phyloP scores from a whole-genome alignment of 1,140 invertebrate genomes.

The Dendrolimus punctatus region DNA sequence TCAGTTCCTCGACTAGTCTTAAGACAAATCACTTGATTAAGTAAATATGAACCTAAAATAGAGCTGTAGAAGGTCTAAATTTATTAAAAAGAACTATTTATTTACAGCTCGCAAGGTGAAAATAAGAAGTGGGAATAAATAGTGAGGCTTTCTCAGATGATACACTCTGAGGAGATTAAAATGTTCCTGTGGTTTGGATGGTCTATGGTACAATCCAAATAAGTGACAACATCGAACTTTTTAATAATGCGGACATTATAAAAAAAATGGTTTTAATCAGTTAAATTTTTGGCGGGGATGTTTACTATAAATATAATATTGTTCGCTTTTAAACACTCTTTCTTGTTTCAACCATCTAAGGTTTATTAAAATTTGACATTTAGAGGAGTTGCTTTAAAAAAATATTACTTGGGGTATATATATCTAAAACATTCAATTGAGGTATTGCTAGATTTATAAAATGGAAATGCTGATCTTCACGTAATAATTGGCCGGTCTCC shows the following conservation, averaged over 20 bases:
- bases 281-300: too few species aligned
- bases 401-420: too few species aligned
- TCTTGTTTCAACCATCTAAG: too few species aligned
- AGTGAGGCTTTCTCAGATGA: conserved; percentile 48
- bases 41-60: conserved; percentile 23
- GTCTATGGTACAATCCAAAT: conserved; percentile 54
- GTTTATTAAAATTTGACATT: too few species aligned
- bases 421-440: too few species aligned
- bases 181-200: conserved; percentile 32
- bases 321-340: too few species aligned
- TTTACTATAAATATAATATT: too few species aligned
- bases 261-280: too few species aligned
- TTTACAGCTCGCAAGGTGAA: conserved; percentile 60
- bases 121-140: conserved; percentile 68
- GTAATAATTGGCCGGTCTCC: too few species aligned
- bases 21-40: conserved; percentile 23
- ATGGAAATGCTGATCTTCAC: too few species aligned
- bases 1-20: conserved; percentile 47
- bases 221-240: conserved; percentile 30
- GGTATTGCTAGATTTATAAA: too few species aligned
- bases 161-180: conserved; percentile 68
- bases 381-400: too few species aligned
- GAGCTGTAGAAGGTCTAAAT: conserved; percentile 21
- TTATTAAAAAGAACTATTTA: conserved; percentile 28
- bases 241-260: neutral